Evolutionary conservation across 2,113 vertebrate genomes (phyloP), one percentile per base, ranked within the genome.

Genomic region (Cervus canadensis): DNA sequence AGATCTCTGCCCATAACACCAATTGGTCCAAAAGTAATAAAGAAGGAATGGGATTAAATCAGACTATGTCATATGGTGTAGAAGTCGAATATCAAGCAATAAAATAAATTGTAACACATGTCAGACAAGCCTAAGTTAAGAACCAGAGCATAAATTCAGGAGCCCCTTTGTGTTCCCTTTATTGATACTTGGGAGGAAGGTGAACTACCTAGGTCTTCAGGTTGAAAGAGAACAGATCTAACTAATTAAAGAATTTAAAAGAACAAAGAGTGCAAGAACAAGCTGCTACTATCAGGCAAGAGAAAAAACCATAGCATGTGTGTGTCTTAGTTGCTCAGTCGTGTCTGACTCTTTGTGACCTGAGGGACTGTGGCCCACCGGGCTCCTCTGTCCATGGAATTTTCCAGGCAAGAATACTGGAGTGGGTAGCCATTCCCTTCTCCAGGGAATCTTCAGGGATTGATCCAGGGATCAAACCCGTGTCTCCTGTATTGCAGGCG

Each of bases 261-360:
- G 76, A 79, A 50, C 45, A 50, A 50, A 79, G 45, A 48, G 50
- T 33, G 26, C 28, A 50, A 28, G 76, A 79, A 50, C 1, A 30
- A 50, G 45, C 23, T 1, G 3, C 76, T 50, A 28, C 45, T 79
- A 79, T 50, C 28, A 79, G 76, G 28, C 45, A 50, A 79, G 76
- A 79, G 28, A 79, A 79, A 28, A 3, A 50, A 50, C 4, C 28
- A 30, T 10, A 79, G 26, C 36, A 25, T 40, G 21, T 23, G 67
- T 74, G 5, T 74, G 67, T 74, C 36, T 40, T 23, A 40, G 67
- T 13, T 74, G 11, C 67, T 25, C 36, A 7, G 36, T 74, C 0
- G 0, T 40, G 67, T 74, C 67, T 40, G 36, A 36, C 67, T 40
- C 67, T 71, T 23, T 40, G 67, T 0, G 5, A 40, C 21, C 10